phyloP scores from a whole-genome alignment of 2,888 invertebrate species.

The Falcaria lacertinaria region DNA sequence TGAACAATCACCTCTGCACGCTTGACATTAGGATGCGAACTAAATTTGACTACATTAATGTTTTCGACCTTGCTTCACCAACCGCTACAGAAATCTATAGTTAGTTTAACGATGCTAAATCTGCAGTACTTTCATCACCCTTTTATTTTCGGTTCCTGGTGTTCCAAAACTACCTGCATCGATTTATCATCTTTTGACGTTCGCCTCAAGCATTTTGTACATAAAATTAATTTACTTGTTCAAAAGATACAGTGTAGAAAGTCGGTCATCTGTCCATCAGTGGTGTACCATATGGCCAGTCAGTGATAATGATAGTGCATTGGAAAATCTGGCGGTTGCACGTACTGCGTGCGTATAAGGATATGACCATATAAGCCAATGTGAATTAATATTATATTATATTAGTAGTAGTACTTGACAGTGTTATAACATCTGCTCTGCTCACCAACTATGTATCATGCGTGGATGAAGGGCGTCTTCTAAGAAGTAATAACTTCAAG shows the following conservation, averaged over 20 bases:
- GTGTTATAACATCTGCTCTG: too few species aligned
- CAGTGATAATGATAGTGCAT: conserved; percentile 25
- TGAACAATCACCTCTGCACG: conserved; percentile 26
- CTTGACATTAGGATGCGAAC: conserved; percentile 22
- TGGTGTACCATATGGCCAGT: conserved; percentile 29
- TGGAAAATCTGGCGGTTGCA: conserved; percentile 19
- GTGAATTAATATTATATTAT: neutral
- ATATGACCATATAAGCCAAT: conserved; percentile 16
- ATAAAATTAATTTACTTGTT: too few species aligned
- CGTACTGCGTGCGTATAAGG: conserved; percentile 18
- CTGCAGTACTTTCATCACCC: conserved; percentile 4
- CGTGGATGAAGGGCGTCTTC: too few species aligned
- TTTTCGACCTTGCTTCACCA: conserved; percentile 43
- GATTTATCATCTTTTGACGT: too few species aligned
- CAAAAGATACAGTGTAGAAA: conserved; percentile 21
- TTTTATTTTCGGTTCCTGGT: neutral
- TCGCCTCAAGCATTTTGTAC: too few species aligned
- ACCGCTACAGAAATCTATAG: conserved; percentile 13
- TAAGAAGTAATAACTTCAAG: too few species aligned
- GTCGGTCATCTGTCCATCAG: conserved; percentile 28
- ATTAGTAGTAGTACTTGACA: too few species aligned
- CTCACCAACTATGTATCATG: neutral
- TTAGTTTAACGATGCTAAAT: conserved; percentile 3
- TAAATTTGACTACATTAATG: conserved; percentile 35
- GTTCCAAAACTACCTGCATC: too few species aligned